Evolutionary conservation across 2,113 vertebrate genomes (phyloP), one percentile per base, ranked within the genome.

Genomic region (Indicator maculatus): DNA sequence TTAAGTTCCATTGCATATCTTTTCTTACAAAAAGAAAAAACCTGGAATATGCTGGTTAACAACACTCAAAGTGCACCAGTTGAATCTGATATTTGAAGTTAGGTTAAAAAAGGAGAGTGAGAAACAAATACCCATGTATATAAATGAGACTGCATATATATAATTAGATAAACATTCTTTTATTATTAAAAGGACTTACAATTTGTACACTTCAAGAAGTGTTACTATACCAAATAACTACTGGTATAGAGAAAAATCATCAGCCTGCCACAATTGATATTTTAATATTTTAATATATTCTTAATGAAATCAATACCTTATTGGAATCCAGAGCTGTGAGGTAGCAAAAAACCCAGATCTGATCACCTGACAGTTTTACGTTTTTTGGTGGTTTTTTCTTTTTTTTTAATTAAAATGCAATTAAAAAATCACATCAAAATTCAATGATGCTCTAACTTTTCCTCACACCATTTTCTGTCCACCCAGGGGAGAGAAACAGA

Each of bases 401-500:
- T 44, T 93, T 94, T 95, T 95, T 93, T 92, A 93, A 94, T 86
- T 90, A 90, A 88, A 95, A 93, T 72, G 39, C 39, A 89, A 83
- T 90, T 63, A 66, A 89, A 85, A 95, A 88, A 7, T 72, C 70
- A 70, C 44, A 94, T 96, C 94, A 95, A 92, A 92, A 56, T 89
- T 94, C 78, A 94, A 27, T 76, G 78, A 93, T 79, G 26, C 55
- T 96, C 36, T 91, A 87, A 75, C 64, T 96, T 93, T 96, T 83
- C 45, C 58, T 75, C 61, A 63, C 28, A 76, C 12, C 20, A 56
- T 89, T 96, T 95, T 90, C 70, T 83, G 50, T 44, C 33, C 39
- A 85, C 64, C 8, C 83, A 30, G 55, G 73, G 36, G 83, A 96
- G 64, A 78, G 79, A 55, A 75, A 24, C 5, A 80, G 81, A 89